phyloP scores from a whole-genome alignment of 2,888 invertebrate genomes.

The Tethea ocularis region DNA sequence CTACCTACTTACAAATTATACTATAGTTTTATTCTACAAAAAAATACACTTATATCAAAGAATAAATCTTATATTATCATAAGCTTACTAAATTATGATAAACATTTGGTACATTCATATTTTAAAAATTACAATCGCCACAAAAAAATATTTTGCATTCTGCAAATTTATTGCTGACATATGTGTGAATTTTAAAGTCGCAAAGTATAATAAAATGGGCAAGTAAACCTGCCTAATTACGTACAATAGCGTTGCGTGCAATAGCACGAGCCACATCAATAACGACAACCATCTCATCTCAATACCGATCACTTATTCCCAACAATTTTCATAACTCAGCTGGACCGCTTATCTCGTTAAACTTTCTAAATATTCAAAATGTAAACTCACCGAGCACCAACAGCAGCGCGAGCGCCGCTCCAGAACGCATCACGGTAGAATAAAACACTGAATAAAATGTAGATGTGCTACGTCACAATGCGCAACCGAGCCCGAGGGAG shows the following conservation, averaged over 20 bases:
- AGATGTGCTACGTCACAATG: neutral
- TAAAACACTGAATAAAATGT: neutral
- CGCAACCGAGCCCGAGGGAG: no score
- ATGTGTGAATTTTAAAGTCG: neutral
- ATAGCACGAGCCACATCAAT: neutral
- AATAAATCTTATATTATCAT: no score
- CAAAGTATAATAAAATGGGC: neutral
- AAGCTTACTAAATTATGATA: no score
- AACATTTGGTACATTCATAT: no score
- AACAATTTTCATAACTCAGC: constrained; percentile 1
- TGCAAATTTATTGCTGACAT: no score
- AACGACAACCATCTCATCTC: constrained; percentile 3
- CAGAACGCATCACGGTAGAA: constrained; percentile 34
- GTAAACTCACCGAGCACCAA: constrained; percentile 50
- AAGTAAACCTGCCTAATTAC: neutral
- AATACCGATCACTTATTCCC: neutral
- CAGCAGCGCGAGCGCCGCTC: constrained; percentile 37
- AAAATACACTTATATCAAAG: no score
- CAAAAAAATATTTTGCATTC: no score
- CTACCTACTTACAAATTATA: neutral
- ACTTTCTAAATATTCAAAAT: constrained; percentile 3
- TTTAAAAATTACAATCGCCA: no score
- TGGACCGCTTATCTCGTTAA: neutral
- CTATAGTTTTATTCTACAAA: no score
- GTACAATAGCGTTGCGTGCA: neutral